phyloP scores from a whole-genome alignment of 2,113 vertebrate species.

The Lucifuga dentata region DNA sequence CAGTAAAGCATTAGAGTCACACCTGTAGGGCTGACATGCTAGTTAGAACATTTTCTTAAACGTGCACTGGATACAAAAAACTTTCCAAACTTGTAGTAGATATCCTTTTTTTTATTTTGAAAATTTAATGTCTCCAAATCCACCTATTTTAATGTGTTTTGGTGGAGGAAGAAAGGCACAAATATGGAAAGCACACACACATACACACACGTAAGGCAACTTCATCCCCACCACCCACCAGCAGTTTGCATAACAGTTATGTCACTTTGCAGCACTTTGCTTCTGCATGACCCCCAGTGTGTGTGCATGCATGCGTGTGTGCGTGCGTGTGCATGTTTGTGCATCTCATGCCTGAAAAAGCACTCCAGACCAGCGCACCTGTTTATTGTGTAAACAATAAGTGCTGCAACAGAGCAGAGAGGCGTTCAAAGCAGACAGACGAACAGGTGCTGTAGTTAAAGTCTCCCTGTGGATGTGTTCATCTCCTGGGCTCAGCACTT shows the following conservation, averaged over 20 bases:
- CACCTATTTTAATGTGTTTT: too few relatives aligned
- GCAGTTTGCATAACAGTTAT: conserved; percentile 23
- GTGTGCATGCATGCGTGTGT: conserved; percentile 10
- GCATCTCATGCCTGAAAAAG: conserved; percentile 6
- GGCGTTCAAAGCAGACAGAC: conserved; percentile 10
- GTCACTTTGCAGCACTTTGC: conserved; percentile 9
- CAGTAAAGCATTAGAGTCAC: too few relatives aligned
- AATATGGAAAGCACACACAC: too few relatives aligned
- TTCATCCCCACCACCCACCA: too few relatives aligned
- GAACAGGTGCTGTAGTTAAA: conserved; percentile 62
- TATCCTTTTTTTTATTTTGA: too few relatives aligned
- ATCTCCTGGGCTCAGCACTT: conserved; percentile 74
- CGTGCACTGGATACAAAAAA: too few relatives aligned
- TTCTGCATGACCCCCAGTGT: neutral
- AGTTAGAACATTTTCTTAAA: too few relatives aligned
- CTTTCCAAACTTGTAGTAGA: too few relatives aligned
- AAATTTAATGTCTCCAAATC: too few relatives aligned
- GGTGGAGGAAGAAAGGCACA: too few relatives aligned
- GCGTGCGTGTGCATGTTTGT: conserved; percentile 3
- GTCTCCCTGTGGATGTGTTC: conserved; percentile 53
- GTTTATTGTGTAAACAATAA: conserved; percentile 76
- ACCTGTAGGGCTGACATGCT: too few relatives aligned
- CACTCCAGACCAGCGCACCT: conserved; percentile 55
- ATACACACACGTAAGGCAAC: conserved; percentile 19
- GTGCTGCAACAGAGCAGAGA: conserved; percentile 28